These are phyloP conservation scores for Hypomecis atomaria DNA, from an alignment of 2,888 invertebrate species.

Conservation along the genomic window DNA sequence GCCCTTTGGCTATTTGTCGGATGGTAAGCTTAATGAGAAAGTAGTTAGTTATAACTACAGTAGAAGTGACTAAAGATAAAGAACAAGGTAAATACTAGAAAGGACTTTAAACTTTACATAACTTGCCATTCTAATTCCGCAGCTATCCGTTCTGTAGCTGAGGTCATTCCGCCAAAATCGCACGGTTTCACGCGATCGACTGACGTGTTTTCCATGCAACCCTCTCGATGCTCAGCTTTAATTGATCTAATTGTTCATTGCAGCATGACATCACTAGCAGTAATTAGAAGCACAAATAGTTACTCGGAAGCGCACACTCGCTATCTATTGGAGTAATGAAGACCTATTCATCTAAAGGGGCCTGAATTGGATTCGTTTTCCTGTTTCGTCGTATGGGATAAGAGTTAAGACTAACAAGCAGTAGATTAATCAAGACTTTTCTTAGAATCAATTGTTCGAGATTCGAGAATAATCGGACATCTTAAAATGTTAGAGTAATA, in stretches of 20 bases:
- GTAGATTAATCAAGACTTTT: no score
- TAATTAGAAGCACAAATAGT: constrained; percentile 50
- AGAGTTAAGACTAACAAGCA: not conserved
- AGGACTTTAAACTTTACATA: not conserved
- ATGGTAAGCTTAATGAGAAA: no score
- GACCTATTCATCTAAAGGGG: constrained; percentile 17
- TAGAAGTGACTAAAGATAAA: no score
- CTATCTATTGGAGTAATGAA: constrained; percentile 30
- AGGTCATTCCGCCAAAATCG: not conserved
- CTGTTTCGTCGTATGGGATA: constrained; percentile 13
- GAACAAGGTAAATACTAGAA: no score
- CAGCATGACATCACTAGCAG: constrained; percentile 47
- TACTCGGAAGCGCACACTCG: constrained; percentile 46
- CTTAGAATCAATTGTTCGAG: no score
- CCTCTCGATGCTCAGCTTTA: constrained; percentile 12
- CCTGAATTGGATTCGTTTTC: constrained; percentile 23
- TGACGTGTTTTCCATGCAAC: constrained; percentile 38
- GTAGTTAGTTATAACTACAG: no score
- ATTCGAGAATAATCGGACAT: no score
- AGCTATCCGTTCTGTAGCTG: no score
- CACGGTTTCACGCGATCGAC: not conserved
- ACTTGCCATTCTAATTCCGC: not conserved
- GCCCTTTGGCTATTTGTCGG: no score
- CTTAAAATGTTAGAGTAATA: no score
- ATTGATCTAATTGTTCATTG: constrained; percentile 48